Evolutionary conservation across 2,797 vertebrate genomes (phyloP).

Genomic region (Falco cherrug): DNA sequence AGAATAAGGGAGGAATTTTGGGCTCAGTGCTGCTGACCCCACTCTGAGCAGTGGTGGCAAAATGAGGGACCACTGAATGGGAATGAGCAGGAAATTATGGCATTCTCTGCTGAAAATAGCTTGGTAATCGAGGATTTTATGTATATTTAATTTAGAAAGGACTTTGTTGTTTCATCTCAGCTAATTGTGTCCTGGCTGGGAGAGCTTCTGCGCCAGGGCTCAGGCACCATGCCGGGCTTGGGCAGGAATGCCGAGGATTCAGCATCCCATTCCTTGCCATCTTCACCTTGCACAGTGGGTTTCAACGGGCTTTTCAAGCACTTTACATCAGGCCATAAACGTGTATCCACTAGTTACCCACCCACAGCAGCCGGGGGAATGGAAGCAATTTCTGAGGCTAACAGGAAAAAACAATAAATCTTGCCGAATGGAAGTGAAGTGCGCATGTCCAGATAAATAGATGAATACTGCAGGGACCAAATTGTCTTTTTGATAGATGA

Average conservation of each 20-base stretch:
- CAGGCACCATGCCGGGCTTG: neutral
- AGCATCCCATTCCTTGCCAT: neutral
- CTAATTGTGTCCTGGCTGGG: neutral
- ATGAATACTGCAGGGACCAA: neutral
- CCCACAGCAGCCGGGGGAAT: neutral
- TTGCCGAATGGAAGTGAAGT: neutral
- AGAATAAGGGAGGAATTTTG: neutral
- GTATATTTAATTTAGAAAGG: neutral
- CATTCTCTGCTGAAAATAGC: neutral
- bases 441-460: neutral
- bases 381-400: neutral
- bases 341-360: neutral
- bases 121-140: neutral
- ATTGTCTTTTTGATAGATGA: neutral
- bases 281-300: neutral
- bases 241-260: neutral
- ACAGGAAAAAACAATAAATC: neutral
- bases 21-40: neutral
- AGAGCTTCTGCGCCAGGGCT: neutral
- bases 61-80: neutral
- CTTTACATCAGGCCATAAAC: neutral
- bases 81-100: neutral
- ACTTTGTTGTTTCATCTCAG: neutral
- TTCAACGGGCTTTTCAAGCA: neutral
- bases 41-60: neutral